Conservation (phyloP, 2,113 vertebrate genomes). For the Macrotus californicus region DNA sequence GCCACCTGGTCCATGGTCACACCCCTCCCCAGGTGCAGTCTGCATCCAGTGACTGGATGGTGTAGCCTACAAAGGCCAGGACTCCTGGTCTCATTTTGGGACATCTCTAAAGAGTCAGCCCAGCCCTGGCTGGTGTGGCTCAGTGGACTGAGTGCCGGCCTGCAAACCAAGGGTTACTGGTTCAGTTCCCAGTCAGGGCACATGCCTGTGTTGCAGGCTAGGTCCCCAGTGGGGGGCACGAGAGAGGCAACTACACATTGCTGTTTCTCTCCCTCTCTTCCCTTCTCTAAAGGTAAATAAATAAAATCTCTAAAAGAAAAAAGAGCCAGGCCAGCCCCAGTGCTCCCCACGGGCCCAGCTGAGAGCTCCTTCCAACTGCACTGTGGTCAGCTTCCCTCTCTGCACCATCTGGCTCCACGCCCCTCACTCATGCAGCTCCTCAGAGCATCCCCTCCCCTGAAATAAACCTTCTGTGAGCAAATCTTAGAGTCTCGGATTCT, state of each 20-base stretch:
- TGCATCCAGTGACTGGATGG: neutral
- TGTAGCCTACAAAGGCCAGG: neutral
- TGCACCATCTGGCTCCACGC: no score
- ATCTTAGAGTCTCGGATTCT: neutral
- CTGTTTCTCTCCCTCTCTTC: no score
- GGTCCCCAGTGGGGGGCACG: no score
- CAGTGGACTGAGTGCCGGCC: no score
- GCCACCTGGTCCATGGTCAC: neutral
- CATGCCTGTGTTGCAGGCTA: no score
- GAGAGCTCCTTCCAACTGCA: neutral
- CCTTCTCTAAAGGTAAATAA: no score
- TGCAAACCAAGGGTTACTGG: no score
- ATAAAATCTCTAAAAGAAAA: no score
- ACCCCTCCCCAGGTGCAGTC: neutral
- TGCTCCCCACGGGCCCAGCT: neutral
- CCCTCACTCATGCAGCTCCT: neutral
- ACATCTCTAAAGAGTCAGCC: neutral
- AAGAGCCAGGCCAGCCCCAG: neutral
- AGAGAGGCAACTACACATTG: no score
- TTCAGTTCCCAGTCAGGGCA: no score
- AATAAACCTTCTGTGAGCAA: neutral
- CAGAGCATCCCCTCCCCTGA: no score
- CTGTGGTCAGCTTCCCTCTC: neutral
- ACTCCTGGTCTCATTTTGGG: neutral
- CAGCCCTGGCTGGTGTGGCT: no score